Percentiles rank a stretch among this genome's conserved stretches.
These are phyloP conservation scores for Cinclus mexicanus DNA, from an alignment of 2,113 vertebrate genomes.

Conservation along the genomic window DNA sequence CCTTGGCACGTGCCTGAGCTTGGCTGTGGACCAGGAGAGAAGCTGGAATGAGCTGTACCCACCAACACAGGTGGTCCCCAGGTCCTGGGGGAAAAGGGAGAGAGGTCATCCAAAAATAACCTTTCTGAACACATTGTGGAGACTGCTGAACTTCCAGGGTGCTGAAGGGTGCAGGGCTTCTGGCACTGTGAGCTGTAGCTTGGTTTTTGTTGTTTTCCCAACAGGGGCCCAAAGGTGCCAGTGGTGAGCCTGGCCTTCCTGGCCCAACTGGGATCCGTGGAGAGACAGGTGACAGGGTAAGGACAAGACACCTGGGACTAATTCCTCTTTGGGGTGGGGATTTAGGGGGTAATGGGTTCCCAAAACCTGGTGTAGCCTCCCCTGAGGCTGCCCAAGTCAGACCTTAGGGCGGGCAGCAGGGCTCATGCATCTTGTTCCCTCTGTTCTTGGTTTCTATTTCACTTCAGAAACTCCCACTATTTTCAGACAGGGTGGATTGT, in stretches of 20 bases:
- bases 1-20: neutral
- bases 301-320: neutral
- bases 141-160: neutral
- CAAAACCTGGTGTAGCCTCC: fast-evolving
- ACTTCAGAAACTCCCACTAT: neutral
- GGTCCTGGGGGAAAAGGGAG: neutral
- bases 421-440: fast-evolving
- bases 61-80: neutral
- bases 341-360: fast-evolving
- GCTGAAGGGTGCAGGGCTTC: neutral
- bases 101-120: neutral
- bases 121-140: fast-evolving
- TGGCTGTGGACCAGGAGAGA: neutral
- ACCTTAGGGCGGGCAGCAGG: neutral
- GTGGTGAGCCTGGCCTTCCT: constrained; percentile 89
- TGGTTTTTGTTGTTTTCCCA: neutral
- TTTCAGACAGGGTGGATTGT: neutral
- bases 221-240: constrained; percentile 86
- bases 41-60: neutral
- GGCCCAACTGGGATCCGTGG: constrained; percentile 94
- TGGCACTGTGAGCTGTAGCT: neutral
- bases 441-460: neutral
- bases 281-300: constrained; percentile 88
- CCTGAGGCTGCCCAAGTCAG: fast-evolving
- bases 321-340: neutral